Evolutionary conservation across 2,888 invertebrate species (phyloP).

Genomic region (Agriopis leucophaearia): DNA sequence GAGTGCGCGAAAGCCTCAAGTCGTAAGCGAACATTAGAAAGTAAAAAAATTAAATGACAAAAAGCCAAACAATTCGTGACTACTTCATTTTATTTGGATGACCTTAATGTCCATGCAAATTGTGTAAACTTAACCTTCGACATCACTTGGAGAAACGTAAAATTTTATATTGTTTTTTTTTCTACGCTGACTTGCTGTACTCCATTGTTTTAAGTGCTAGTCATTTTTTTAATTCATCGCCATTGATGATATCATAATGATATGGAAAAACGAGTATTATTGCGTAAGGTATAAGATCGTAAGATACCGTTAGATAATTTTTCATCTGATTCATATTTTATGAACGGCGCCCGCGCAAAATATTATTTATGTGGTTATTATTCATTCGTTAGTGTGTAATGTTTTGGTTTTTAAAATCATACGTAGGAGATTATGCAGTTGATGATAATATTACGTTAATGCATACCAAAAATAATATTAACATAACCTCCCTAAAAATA

Average conservation of each 20-base stretch:
- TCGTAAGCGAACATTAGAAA: slow-evolving; percentile 48
- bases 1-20: not conserved
- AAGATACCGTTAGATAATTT: slow-evolving; percentile 13
- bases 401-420: not conserved
- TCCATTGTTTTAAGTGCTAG: too few species aligned
- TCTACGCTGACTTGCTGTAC: too few species aligned
- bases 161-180: too few species aligned
- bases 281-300: not conserved
- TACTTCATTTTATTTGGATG: slow-evolving; percentile 55
- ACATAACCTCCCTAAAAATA: too few species aligned
- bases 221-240: too few species aligned
- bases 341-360: slow-evolving; percentile 52
- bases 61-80: slow-evolving; percentile 59
- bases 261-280: not conserved
- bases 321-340: slow-evolving; percentile 56
- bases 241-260: not conserved
- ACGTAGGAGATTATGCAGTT: too few species aligned
- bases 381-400: slow-evolving; percentile 36
- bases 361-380: slow-evolving; percentile 58
- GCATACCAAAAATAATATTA: too few species aligned
- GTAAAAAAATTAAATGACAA: slow-evolving; percentile 59
- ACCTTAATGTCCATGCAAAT: slow-evolving; percentile 62
- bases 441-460: too few species aligned
- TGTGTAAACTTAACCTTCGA: slow-evolving; percentile 74
- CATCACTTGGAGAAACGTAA: slow-evolving; percentile 46